Percentiles rank a stretch among this genome's conserved stretches.
These are phyloP conservation scores for Esox lucius DNA, from an alignment of 2,797 vertebrate species.

Conservation along the genomic window DNA sequence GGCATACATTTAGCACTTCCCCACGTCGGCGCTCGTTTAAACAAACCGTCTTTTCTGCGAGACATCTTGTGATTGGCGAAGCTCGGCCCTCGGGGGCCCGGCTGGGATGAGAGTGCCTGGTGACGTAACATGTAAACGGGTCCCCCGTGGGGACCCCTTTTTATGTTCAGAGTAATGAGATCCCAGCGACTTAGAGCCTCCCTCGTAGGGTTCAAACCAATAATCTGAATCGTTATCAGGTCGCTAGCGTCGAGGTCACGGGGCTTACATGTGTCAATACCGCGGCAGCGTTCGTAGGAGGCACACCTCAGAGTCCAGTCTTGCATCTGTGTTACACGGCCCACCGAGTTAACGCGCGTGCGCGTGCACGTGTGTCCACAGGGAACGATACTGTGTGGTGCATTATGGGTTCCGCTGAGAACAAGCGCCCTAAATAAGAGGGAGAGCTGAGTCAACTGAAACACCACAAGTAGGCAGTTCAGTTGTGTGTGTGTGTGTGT, in stretches of 20 bases:
- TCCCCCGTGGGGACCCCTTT: constrained; percentile 55
- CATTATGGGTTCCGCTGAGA: constrained; percentile 24
- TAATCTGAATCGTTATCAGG: constrained; percentile 57
- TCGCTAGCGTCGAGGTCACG: constrained; percentile 59
- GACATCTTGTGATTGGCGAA: constrained; percentile 52
- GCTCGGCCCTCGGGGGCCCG: constrained; percentile 41
- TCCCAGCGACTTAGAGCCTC: constrained; percentile 62
- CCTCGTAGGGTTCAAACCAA: constrained; percentile 46
- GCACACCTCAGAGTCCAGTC: constrained; percentile 33
- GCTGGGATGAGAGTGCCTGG: constrained; percentile 43
- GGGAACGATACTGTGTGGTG: neutral
- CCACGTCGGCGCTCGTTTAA: neutral
- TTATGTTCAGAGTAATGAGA: constrained; percentile 64
- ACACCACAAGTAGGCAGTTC: constrained; percentile 25
- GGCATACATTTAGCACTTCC: neutral
- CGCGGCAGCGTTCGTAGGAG: constrained; percentile 40
- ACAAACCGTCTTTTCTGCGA: constrained; percentile 9
- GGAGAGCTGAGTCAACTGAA: constrained; percentile 37
- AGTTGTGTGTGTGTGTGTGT: constrained; percentile 20
- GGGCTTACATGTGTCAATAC: constrained; percentile 47
- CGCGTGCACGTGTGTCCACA: neutral
- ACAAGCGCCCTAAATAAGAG: constrained; percentile 48
- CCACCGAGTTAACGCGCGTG: constrained; percentile 46
- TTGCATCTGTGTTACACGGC: constrained; percentile 56
- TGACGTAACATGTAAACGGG: constrained; percentile 67